Evolutionary conservation across 2,888 invertebrate genomes (phyloP), one percentile per base, ranked within the genome.

Genomic region (Pegoplata infirma): DNA sequence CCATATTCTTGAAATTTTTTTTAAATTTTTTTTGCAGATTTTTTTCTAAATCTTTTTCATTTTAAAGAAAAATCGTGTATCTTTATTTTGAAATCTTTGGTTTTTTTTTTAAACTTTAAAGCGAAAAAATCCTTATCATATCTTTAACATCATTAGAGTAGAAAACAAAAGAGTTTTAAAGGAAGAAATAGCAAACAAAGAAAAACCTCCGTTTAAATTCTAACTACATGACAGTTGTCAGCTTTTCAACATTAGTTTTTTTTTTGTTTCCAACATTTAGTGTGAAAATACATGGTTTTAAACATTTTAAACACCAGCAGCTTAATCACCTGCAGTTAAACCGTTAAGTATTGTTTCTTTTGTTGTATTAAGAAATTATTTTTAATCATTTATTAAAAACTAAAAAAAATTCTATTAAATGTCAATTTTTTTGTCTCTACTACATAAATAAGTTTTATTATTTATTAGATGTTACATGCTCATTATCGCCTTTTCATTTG

Each of bases 151-250:
- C 75, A 32, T 69, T 69, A 76, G 68, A 56, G 56, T 49, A 63
- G 40, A 61, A 58, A 63, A 76, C 68, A 76, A 76, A 68, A 49
- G n/a, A 28, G 16, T 12, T 4, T 10, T 8, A 5, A 14, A n/a
- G n/a, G n/a, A n/a, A n/a, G n/a, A n/a, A 25, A 14, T 5, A 40
- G 25, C n/a, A 5, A 28, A 19, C 21, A 47, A 49, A 25, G 49
- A 10, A 21, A n/a, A 44, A 40, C 32, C 74, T 59, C n/a, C 59
- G 53, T 56, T 74, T 67, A 75, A 68, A 75, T 75, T 75, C 47
- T 58, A 49, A 40, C 16, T 56, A 47, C 75, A 69, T 76, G 75
- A 76, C 68, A 69, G 68, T 76, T 76, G 75, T 64, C 68, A 69
- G 63, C 47, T 19, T n/a, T 61, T 40, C 5, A 40, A n/a, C n/a